Evolutionary conservation across 2,797 vertebrate species (phyloP).

Genomic region (Chaunax sp.): DNA sequence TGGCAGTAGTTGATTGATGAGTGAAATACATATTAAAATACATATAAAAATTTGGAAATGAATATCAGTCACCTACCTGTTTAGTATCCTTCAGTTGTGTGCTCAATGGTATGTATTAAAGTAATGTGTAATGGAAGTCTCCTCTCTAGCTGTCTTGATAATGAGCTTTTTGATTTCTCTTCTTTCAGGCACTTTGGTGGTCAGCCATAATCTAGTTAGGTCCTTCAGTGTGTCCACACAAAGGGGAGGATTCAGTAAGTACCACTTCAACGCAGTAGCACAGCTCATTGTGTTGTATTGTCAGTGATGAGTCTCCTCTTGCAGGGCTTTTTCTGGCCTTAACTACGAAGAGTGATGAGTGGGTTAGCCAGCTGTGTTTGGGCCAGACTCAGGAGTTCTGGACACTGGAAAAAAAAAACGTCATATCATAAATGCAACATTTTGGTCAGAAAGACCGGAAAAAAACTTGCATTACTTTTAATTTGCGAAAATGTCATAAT

Average conservation of each 20-base stretch:
- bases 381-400: too few species aligned
- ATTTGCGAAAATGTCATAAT: too few species aligned
- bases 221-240: slow-evolving; percentile 77
- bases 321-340: too few species aligned
- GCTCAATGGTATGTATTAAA: background rate
- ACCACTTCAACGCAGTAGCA: background rate
- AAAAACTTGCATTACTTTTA: too few species aligned
- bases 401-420: too few species aligned
- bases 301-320: background rate
- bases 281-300: background rate
- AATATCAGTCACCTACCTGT: background rate
- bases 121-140: background rate
- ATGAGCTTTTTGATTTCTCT: background rate
- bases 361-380: too few species aligned
- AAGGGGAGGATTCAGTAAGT: slow-evolving; percentile 83
- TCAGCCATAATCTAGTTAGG: slow-evolving; percentile 68
- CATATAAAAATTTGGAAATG: too few species aligned
- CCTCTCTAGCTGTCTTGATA: background rate
- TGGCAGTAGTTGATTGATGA: too few species aligned
- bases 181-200: slow-evolving; percentile 61
- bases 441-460: too few species aligned
- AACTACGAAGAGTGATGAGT: too few species aligned
- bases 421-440: too few species aligned
- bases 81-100: background rate
- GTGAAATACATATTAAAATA: too few species aligned